phyloP scores from a whole-genome alignment of 2,113 vertebrate species.

The Otolemur garnettii region DNA sequence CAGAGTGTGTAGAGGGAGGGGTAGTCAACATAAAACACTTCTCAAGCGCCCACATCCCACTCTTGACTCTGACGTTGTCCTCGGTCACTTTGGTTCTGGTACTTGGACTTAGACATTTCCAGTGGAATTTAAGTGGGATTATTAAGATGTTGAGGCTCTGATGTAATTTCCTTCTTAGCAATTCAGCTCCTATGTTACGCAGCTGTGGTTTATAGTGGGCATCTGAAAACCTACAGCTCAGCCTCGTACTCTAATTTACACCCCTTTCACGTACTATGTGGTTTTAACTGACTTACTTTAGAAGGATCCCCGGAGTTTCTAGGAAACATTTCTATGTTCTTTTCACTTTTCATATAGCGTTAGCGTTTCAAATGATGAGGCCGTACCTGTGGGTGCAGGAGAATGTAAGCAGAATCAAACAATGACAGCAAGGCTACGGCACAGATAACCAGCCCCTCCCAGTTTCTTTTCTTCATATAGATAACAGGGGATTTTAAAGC shows the following conservation, averaged over 20 bases:
- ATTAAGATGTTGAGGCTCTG: conserved; percentile 85
- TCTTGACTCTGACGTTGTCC: conserved; percentile 74
- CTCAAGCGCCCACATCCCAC: conserved; percentile 24
- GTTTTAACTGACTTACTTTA: conserved; percentile 89
- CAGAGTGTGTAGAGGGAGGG: neutral
- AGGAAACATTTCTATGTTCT: conserved; percentile 89
- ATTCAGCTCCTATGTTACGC: conserved; percentile 83
- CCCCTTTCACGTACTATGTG: conserved; percentile 82
- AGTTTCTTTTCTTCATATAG: conserved; percentile 80
- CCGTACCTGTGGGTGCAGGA: conserved; percentile 85
- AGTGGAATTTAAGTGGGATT: conserved; percentile 84
- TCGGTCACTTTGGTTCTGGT: conserved; percentile 69
- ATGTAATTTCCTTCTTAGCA: conserved; percentile 87
- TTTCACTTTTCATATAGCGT: conserved; percentile 87
- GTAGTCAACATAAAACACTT: conserved; percentile 30
- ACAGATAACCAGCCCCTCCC: conserved; percentile 76
- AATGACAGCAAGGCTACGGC: conserved; percentile 82
- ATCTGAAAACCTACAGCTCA: conserved; percentile 84
- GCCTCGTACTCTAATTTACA: conserved; percentile 83
- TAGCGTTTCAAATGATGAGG: conserved; percentile 89
- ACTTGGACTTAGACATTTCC: conserved; percentile 74
- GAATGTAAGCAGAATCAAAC: conserved; percentile 87
- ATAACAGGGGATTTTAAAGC: conserved; percentile 80
- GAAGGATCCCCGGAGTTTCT: conserved; percentile 88
- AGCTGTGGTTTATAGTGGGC: conserved; percentile 84